Base-by-base conservation (phyloP, 2,113 vertebrate genomes). In the Empidonax alnorum region DNA sequence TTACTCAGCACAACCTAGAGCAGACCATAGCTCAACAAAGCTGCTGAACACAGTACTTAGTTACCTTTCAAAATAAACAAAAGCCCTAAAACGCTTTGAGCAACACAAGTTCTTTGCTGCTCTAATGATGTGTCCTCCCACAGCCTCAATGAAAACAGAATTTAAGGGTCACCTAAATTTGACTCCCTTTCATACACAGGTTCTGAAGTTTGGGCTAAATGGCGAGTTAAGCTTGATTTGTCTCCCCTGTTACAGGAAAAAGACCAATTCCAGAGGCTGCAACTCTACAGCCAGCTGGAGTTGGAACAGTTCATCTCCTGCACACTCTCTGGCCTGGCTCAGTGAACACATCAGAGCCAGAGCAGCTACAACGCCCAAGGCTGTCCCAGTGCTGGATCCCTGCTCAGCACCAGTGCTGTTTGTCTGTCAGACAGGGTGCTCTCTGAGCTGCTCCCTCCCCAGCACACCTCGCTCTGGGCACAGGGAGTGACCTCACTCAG, bases 401-500 rank as follows among this genome's bases (percentile, higher is more conserved):
- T 24, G 20, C 27, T 5, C 39, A 81, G 63, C 31, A 46, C 8
- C 24, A 37, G 0, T 0, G 7, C 9, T 22, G 21, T 4, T 58
- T 71, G 56, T 5, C 69, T 41, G 72, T 19, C n/a, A 8, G 55
- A 2, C 33, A 58, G 61, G 7, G 21, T 4, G 0, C 41, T 12
- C 7, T 30, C 33, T 19, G 21, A 39, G 16, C 62, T 17, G 27
- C 5, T 52, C 49, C 31, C 7, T 8, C 11, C n/a, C 49, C 10
- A 68, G 79, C 7, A 8, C 9, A 7, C 35, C 71, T 24, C 4
- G 3, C 84, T 77, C 1, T 2, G 24, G 9, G 49, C 76, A 10
- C 0, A 1, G 71, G 7, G 5, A 9, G 21, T 17, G 47, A 37
- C 14, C 61, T 22, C 1, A 4, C 35, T 49, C 25, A 0, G 15